Conservation (phyloP, 2,113 vertebrate species). For the Blennius ocellaris region DNA sequence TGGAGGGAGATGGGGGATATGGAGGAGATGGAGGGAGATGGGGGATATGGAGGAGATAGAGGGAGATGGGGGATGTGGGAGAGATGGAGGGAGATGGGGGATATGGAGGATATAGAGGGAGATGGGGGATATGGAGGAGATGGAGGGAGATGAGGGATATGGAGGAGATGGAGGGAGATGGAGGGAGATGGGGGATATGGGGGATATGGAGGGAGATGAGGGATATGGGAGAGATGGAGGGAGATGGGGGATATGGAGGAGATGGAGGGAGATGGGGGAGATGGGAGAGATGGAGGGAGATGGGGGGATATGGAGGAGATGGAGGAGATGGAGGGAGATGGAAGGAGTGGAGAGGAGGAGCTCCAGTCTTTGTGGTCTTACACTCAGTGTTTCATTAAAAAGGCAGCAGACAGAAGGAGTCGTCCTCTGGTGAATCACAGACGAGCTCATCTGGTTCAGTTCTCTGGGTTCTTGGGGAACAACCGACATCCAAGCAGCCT, state of each 20-base stretch:
- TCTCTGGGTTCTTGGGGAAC: no score
- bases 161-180: constrained; percentile 35
- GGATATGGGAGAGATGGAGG: constrained; percentile 59
- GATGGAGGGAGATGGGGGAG: constrained; percentile 54
- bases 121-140: constrained; percentile 31
- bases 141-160: constrained; percentile 50
- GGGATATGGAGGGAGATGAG: no score
- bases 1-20: no score
- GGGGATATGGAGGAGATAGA: constrained; percentile 34
- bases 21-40: constrained; percentile 27
- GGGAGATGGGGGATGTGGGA: no score
- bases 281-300: constrained; percentile 48
- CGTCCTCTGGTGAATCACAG: background rate
- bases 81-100: constrained; percentile 49
- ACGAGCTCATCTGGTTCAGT: background rate
- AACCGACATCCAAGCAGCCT: no score
- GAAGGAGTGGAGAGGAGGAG: constrained; percentile 32
- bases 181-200: constrained; percentile 40
- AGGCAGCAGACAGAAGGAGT: constrained; percentile 20
- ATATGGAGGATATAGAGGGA: no score
- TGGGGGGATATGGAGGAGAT: constrained; percentile 32
- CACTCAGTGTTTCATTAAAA: constrained; percentile 6
- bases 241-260: constrained; percentile 32
- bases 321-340: constrained; percentile 49
- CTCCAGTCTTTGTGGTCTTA: constrained; percentile 32